Evolutionary conservation across 2,888 invertebrate species (phyloP).

Genomic region (Melanostoma mellinum): DNA sequence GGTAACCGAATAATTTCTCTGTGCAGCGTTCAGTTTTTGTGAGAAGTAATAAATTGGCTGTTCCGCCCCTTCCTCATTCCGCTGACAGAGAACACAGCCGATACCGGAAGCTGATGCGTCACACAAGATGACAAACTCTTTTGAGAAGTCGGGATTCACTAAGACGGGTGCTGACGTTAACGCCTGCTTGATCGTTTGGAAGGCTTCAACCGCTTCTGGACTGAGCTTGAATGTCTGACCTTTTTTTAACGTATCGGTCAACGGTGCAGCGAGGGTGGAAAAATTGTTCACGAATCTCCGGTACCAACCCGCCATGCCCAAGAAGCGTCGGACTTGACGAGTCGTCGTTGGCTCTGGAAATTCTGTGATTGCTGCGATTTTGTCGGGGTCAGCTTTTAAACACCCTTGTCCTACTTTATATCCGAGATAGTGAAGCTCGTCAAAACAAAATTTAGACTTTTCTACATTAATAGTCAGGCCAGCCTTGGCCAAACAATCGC

Average conservation of each 20-base stretch:
- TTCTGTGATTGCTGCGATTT: not conserved
- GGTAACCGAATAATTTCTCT: no score
- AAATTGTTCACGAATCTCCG: constrained; percentile 12
- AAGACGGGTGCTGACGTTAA: not conserved
- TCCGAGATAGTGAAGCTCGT: no score
- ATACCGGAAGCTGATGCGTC: constrained; percentile 6
- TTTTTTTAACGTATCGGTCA: not conserved
- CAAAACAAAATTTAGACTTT: no score
- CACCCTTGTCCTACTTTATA: no score
- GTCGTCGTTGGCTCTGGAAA: constrained; percentile 45
- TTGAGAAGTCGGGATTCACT: no score
- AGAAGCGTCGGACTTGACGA: constrained; percentile 54
- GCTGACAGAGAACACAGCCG: not conserved
- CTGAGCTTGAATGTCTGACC: not conserved
- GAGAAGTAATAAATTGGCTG: no score
- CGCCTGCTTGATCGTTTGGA: not conserved
- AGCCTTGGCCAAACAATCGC: constrained; percentile 15
- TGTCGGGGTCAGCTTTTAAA: no score
- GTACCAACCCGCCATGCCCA: constrained; percentile 57
- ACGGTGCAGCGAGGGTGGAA: no score
- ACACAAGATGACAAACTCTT: not conserved
- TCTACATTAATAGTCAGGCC: constrained; percentile 41
- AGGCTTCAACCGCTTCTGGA: not conserved
- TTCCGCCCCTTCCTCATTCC: no score
- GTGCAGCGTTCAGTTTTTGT: no score